Percentiles rank a stretch among this genome's conserved stretches.
Conservation (phyloP, 1,140 invertebrate species). For the Gonioctena quinquepunctata region DNA sequence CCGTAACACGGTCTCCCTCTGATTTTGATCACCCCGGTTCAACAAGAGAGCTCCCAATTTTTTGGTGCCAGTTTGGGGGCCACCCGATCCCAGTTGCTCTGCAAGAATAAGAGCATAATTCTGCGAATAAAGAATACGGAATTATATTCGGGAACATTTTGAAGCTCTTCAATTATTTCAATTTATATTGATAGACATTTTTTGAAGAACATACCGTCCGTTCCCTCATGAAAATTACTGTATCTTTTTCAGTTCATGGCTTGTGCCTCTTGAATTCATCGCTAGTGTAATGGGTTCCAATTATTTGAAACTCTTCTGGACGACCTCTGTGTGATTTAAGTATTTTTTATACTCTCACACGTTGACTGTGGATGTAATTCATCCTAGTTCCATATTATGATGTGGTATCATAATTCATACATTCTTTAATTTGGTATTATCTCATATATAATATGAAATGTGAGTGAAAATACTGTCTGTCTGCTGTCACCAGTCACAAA, state of each 20-base stretch:
- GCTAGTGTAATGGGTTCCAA: slow-evolving; percentile 84
- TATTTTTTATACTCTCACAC: slow-evolving; percentile 76
- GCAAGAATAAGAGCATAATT: slow-evolving; percentile 74
- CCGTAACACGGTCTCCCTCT: too few species aligned
- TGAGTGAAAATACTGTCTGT: too few species aligned
- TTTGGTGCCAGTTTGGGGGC: slow-evolving; percentile 59
- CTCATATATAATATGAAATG: too few species aligned
- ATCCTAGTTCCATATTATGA: too few species aligned
- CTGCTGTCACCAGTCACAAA: too few species aligned
- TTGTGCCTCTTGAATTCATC: slow-evolving; percentile 90
- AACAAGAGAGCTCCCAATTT: slow-evolving; percentile 68
- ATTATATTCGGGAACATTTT: too few species aligned
- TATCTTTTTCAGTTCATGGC: slow-evolving; percentile 70
- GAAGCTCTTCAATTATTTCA: too few species aligned
- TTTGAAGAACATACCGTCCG: slow-evolving; percentile 74
- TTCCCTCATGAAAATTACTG: slow-evolving; percentile 80
- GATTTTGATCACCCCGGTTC: too few species aligned
- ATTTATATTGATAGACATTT: not conserved
- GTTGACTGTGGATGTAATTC: slow-evolving; percentile 61
- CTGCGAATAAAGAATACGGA: slow-evolving; percentile 60
- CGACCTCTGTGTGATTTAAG: slow-evolving; percentile 82
- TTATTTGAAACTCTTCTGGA: slow-evolving; percentile 71
- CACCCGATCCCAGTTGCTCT: slow-evolving; percentile 71
- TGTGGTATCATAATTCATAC: too few species aligned
- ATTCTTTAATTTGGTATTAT: too few species aligned